A percentile compares a stretch with the other conserved stretches of the same genome.
Evolutionary conservation across 2,113 vertebrate species (phyloP).

Genomic region (Anhinga rufa): DNA sequence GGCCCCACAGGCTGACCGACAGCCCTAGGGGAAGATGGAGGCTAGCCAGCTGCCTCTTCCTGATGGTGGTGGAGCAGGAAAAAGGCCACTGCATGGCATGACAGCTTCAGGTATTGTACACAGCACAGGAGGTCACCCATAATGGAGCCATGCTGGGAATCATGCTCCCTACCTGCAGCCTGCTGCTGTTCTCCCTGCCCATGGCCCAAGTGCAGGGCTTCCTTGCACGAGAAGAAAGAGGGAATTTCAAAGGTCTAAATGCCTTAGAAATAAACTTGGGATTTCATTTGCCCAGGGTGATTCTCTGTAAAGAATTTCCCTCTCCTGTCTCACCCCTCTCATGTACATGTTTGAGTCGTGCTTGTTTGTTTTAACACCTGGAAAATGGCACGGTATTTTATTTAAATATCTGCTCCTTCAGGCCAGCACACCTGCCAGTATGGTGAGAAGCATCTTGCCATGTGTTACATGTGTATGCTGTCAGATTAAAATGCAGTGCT

Average conservation of each 20-base stretch:
- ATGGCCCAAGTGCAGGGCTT: not conserved
- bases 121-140: not conserved
- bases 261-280: not conserved
- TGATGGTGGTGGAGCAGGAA: not conserved
- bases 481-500: not conserved
- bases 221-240: not conserved
- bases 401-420: not conserved
- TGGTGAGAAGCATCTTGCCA: not conserved
- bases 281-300: not conserved
- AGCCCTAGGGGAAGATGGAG: not conserved
- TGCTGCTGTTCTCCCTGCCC: not conserved
- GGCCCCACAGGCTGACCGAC: not conserved
- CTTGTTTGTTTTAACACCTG: not conserved
- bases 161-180: not conserved
- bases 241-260: not conserved
- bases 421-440: not conserved
- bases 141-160: not conserved
- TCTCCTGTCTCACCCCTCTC: not conserved
- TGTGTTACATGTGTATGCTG: not conserved
- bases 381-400: not conserved
- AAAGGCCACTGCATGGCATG: not conserved
- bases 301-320: not conserved
- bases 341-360: rapidly evolving
- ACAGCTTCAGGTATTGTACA: not conserved
- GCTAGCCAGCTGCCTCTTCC: not conserved